Percentiles rank a stretch among this genome's conserved stretches.
Conservation (phyloP, 2,797 vertebrate species). For the Peromyscus aztecus region DNA sequence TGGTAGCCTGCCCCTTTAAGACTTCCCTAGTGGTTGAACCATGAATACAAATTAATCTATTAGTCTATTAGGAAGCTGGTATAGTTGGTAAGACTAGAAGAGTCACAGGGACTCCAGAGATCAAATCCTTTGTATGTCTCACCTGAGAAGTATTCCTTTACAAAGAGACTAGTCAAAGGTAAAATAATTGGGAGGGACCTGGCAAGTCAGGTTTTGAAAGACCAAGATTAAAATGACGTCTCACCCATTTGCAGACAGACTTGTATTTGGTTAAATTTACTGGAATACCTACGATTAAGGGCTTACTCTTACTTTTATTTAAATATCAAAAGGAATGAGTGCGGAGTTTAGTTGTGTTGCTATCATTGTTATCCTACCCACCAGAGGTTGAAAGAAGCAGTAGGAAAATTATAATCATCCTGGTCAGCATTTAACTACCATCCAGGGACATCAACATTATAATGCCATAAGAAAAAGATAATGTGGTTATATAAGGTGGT, state of each 20-base stretch:
- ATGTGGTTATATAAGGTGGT: too few species aligned
- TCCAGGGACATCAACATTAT: not conserved
- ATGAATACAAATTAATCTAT: not conserved
- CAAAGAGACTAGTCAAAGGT: not conserved
- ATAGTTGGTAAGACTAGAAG: not conserved
- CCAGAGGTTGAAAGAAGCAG: too few species aligned
- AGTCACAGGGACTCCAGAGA: not conserved
- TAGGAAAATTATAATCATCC: too few species aligned
- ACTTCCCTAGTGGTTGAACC: not conserved
- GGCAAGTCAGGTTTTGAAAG: not conserved
- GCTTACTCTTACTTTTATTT: not conserved
- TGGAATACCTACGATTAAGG: not conserved
- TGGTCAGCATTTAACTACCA: too few species aligned
- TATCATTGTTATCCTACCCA: too few species aligned
- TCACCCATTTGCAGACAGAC: not conserved
- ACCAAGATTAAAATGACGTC: not conserved
- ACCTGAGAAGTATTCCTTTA: not conserved
- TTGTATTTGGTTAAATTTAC: not conserved
- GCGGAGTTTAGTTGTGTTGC: too few species aligned
- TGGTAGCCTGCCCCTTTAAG: not conserved
- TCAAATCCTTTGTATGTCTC: not conserved
- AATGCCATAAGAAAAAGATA: not conserved
- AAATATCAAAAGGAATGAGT: too few species aligned
- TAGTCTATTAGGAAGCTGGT: not conserved
- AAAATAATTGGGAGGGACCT: not conserved